Conservation (phyloP, 2,113 vertebrate species). For the Odontophorus gujanensis region DNA sequence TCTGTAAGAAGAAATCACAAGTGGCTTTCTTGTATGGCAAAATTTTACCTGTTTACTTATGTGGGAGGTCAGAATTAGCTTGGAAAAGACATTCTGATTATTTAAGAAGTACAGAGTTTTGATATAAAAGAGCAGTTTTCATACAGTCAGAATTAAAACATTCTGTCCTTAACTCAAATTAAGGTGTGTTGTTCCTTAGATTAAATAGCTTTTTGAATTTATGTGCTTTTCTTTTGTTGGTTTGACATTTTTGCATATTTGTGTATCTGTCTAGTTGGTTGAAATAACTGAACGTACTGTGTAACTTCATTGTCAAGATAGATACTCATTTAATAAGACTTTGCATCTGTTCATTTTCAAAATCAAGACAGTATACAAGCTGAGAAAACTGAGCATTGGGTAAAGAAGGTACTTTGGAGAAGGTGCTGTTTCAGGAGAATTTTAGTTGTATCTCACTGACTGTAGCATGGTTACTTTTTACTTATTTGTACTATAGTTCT, state of each 20-base stretch:
- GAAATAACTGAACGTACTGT: not conserved
- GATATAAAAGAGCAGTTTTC: not conserved
- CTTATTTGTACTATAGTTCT: slow-evolving; percentile 75
- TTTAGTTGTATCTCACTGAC: slow-evolving; percentile 76
- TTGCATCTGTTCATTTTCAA: not conserved
- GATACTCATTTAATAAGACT: not conserved
- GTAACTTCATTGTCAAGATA: not conserved
- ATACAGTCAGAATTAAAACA: not conserved
- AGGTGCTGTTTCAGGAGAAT: slow-evolving; percentile 69
- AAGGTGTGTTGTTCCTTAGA: not conserved
- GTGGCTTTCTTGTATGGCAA: not conserved
- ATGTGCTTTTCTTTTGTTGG: not conserved
- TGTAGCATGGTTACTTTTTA: slow-evolving; percentile 70
- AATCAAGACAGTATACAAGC: not conserved
- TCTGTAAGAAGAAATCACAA: not conserved
- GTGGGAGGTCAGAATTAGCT: not conserved
- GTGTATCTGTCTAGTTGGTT: not conserved
- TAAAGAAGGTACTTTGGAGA: not conserved
- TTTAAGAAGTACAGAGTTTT: not conserved
- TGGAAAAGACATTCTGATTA: not conserved
- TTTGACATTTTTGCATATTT: not conserved
- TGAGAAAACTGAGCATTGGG: not conserved
- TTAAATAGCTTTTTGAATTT: not conserved
- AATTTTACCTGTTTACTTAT: not conserved
- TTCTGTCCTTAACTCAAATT: not conserved